Evolutionary conservation across 2,888 invertebrate genomes (phyloP).

Genomic region (Ormia ochracea): DNA sequence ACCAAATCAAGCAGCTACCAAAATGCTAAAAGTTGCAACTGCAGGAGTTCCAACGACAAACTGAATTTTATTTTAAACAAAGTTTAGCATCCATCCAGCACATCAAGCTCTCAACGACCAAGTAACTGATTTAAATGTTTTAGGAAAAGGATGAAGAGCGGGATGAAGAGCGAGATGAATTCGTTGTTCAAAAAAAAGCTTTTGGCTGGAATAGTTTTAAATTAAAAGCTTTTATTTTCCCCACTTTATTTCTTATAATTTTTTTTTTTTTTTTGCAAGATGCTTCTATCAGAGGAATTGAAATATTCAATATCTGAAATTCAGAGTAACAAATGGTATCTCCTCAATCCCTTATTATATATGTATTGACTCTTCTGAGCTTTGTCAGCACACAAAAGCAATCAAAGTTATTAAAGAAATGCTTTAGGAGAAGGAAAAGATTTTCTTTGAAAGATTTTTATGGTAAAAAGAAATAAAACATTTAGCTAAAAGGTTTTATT

Average conservation of each 20-base stretch:
- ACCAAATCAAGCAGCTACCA: slow-evolving; percentile 56
- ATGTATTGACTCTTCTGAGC: background rate
- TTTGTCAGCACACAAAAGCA: background rate
- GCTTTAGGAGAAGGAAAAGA: background rate
- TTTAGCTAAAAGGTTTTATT: too few relatives aligned
- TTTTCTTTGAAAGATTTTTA: background rate
- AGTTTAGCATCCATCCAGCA: background rate
- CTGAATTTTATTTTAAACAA: slow-evolving; percentile 28
- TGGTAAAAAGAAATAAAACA: too few relatives aligned
- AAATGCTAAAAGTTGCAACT: slow-evolving; percentile 43
- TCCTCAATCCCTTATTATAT: background rate
- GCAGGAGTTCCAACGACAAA: slow-evolving; percentile 31
- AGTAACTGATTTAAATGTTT: background rate
- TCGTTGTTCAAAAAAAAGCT: slow-evolving; percentile 12
- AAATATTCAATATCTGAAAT: background rate
- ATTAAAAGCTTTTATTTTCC: background rate
- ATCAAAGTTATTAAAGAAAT: slow-evolving; percentile 27
- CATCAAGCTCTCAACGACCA: too few relatives aligned
- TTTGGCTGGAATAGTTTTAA: slow-evolving; percentile 30
- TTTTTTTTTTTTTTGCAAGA: background rate
- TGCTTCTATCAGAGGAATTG: background rate
- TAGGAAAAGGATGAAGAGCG: background rate
- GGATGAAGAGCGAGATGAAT: background rate
- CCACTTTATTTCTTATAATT: background rate
- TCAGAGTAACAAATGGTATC: background rate